Evolutionary conservation across 2,113 vertebrate species (phyloP).

Genomic region (Scomber colias): DNA sequence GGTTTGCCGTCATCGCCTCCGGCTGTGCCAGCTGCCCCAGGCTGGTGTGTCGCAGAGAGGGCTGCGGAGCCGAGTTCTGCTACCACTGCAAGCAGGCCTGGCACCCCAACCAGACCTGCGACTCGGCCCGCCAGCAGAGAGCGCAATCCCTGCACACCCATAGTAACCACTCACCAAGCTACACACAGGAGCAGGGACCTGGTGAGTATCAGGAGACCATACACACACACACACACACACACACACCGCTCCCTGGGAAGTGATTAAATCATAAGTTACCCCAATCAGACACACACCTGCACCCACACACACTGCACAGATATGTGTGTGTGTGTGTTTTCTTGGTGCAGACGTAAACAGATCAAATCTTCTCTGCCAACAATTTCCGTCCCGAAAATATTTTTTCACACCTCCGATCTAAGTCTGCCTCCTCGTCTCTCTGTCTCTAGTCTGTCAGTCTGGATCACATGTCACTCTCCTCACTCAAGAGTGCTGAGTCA

Average conservation of each 20-base stretch:
- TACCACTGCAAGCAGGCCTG: constrained; percentile 99
- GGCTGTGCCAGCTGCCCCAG: constrained; percentile 98
- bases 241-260: background rate
- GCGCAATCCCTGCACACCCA: constrained; percentile 92
- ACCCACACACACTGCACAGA: background rate
- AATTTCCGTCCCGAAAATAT: constrained; percentile 12
- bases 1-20: constrained; percentile 97
- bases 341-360: constrained; percentile 11
- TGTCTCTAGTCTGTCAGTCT: constrained; percentile 21
- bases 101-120: constrained; percentile 99
- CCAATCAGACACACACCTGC: background rate
- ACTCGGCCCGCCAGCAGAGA: constrained; percentile 96
- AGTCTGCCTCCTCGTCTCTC: background rate
- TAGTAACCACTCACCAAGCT: constrained; percentile 97
- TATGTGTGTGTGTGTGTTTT: background rate
- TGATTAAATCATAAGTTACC: background rate
- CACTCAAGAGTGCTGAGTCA: constrained; percentile 36
- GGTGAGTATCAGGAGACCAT: constrained; percentile 79
- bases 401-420: constrained; percentile 44
- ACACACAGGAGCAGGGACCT: constrained; percentile 93
- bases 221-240: background rate
- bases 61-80: constrained; percentile 97
- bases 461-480: constrained; percentile 30
- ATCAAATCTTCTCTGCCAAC: constrained; percentile 7
- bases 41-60: constrained; percentile 94